A percentile compares a stretch with the other conserved stretches of the same genome.
These are phyloP conservation scores for Latrodectus hesperus DNA, from an alignment of 2,888 invertebrate genomes.

Conservation along the genomic window DNA sequence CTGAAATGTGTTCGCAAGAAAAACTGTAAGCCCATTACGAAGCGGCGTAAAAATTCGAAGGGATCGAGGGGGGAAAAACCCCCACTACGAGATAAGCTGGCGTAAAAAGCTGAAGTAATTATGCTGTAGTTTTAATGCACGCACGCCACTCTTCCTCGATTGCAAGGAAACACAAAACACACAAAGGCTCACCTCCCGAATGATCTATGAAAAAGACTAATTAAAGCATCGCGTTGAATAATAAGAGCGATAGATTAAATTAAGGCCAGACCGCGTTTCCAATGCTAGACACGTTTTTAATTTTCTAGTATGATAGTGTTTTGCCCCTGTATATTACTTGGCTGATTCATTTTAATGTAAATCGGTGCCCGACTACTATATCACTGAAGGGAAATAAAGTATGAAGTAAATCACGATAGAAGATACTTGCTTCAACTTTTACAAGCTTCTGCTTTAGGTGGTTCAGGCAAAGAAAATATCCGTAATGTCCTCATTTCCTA, in stretches of 20 bases:
- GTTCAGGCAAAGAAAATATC: slow-evolving; percentile 46
- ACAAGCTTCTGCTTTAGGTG: slow-evolving; percentile 18
- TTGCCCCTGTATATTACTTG: slow-evolving; percentile 29
- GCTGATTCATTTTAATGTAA: slow-evolving; percentile 67
- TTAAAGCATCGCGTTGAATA: slow-evolving; percentile 60
- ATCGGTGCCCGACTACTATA: slow-evolving; percentile 41
- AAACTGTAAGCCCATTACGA: not conserved
- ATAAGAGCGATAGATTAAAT: slow-evolving; percentile 61
- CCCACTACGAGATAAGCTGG: not conserved
- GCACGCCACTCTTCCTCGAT: not conserved
- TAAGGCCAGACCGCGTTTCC: slow-evolving; percentile 31
- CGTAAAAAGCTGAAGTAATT: not conserved
- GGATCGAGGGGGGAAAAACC: not conserved
- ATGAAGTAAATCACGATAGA: slow-evolving; percentile 58
- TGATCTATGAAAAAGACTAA: slow-evolving; percentile 61
- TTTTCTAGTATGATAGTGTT: slow-evolving; percentile 49
- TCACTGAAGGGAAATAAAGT: slow-evolving; percentile 35
- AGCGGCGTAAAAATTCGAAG: not conserved
- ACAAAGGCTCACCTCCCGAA: slow-evolving; percentile 18
- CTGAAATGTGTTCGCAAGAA: too few relatives aligned
- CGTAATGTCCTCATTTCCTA: slow-evolving; percentile 61
- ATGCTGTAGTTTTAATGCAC: not conserved
- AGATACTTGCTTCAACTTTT: slow-evolving; percentile 51
- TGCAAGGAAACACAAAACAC: not conserved
- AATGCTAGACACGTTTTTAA: slow-evolving; percentile 65